These are phyloP conservation scores for Indri indri DNA, from an alignment of 2,113 vertebrate species.

Conservation along the genomic window DNA sequence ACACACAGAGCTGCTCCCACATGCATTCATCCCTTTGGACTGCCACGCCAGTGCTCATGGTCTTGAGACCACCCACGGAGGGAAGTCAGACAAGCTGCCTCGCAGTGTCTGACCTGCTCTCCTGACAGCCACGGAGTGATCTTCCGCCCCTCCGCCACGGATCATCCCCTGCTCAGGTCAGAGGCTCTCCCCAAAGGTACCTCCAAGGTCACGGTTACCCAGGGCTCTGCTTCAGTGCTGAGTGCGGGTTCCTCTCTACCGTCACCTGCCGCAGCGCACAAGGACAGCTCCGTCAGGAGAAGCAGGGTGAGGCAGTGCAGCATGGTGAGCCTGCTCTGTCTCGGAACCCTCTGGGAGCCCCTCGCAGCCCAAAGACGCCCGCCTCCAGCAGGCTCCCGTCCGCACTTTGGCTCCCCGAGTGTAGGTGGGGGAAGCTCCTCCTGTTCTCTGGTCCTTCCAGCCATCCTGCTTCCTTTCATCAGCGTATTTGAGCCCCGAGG, in stretches of 20 bases:
- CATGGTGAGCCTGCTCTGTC: neutral
- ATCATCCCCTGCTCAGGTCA: neutral
- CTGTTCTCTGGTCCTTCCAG: neutral
- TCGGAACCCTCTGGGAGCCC: neutral
- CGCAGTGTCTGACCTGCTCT: neutral
- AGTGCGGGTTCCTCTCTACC: conserved; percentile 64
- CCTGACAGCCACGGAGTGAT: neutral
- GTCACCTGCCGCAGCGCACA: conserved; percentile 66
- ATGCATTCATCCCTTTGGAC: neutral
- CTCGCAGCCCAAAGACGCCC: neutral
- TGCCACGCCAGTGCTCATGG: neutral
- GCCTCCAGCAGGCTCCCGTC: neutral
- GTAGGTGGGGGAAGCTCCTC: neutral
- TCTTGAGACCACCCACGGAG: neutral
- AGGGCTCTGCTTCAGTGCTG: conserved; percentile 68
- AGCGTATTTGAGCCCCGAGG: conserved; percentile 22
- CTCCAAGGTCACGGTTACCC: conserved; percentile 82
- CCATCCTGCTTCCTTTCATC: neutral
- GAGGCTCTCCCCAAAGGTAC: conserved; percentile 72
- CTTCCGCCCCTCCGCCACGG: neutral
- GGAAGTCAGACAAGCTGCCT: neutral
- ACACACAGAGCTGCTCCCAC: neutral
- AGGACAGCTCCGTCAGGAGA: conserved; percentile 74
- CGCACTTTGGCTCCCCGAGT: neutral
- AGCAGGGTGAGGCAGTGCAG: conserved; percentile 56